These are phyloP conservation scores for Marasmarcha lunaedactyla DNA, from an alignment of 2,888 invertebrate genomes.

Conservation along the genomic window DNA sequence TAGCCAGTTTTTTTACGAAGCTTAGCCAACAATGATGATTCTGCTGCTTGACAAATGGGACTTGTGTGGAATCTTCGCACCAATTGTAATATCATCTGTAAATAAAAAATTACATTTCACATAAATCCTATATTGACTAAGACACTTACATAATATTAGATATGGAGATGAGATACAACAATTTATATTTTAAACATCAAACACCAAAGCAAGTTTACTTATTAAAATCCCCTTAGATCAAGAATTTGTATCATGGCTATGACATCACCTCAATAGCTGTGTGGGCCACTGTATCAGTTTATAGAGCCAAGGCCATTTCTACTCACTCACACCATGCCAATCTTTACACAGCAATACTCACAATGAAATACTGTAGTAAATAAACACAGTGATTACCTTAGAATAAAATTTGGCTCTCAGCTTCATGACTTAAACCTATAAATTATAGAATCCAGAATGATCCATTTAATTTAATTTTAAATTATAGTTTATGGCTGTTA, in stretches of 20 bases:
- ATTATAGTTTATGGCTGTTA: too few species aligned
- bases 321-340: not conserved
- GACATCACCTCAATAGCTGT: too few species aligned
- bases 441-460: conserved; percentile 8
- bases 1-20: conserved; percentile 96
- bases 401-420: conserved; percentile 40
- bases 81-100: conserved; percentile 73
- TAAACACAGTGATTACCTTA: conserved; percentile 30
- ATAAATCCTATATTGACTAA: too few species aligned
- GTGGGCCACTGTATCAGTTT: too few species aligned
- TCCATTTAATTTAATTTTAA: too few species aligned
- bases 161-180: not conserved
- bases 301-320: not conserved
- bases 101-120: conserved; percentile 17
- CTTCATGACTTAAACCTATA: conserved; percentile 48
- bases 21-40: conserved; percentile 82
- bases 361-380: not conserved
- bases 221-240: too few species aligned
- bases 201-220: too few species aligned
- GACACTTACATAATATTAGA: conserved; percentile 1
- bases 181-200: too few species aligned
- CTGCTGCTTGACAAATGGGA: conserved; percentile 63
- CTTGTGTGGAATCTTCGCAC: conserved; percentile 72
- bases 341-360: not conserved
- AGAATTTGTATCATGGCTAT: too few species aligned